Conservation (phyloP, 2,113 vertebrate genomes). For the Varanus komodoensis region DNA sequence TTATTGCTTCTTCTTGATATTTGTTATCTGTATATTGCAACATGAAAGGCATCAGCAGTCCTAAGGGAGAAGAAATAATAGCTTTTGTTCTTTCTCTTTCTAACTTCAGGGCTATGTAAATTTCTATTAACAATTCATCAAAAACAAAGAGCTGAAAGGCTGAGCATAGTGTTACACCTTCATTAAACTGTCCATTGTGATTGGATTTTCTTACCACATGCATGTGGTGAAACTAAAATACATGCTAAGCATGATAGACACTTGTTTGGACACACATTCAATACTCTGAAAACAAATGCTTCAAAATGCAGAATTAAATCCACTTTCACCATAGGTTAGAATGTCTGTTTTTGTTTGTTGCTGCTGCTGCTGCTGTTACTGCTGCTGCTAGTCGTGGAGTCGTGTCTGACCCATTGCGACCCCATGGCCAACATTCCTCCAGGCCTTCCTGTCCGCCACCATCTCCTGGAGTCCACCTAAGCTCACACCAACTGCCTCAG, state of each 20-base stretch:
- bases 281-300: neutral
- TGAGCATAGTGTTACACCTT: neutral
- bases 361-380: no score
- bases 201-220: neutral
- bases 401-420: no score
- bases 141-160: neutral
- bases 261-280: neutral
- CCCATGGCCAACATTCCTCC: no score
- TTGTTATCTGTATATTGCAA: slow-evolving; percentile 3
- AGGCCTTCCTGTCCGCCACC: no score
- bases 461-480: no score
- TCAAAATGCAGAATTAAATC: neutral
- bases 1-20: neutral
- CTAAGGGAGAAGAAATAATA: neutral
- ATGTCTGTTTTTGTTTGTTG: neutral
- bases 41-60: neutral
- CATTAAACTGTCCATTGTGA: slow-evolving; percentile 1
- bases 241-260: neutral
- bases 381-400: no score
- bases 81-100: neutral
- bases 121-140: slow-evolving; percentile 22
- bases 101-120: neutral
- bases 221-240: neutral
- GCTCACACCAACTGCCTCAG: no score
- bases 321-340: neutral